These are phyloP conservation scores for Shinisaurus crocodilurus DNA, from an alignment of 2,113 vertebrate species.

Conservation along the genomic window DNA sequence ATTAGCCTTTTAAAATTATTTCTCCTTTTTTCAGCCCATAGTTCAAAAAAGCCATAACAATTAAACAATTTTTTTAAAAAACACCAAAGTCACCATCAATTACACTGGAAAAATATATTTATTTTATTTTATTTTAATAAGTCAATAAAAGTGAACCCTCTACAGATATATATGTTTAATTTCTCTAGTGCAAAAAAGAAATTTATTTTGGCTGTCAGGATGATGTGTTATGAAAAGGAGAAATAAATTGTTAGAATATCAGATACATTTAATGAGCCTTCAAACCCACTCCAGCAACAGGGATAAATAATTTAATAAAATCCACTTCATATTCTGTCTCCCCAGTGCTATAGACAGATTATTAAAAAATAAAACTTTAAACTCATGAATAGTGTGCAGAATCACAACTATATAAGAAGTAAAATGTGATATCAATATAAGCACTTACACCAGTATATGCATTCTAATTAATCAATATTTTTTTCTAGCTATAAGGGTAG, in stretches of 20 bases:
- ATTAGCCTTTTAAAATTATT: constrained; percentile 38
- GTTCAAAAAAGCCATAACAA: constrained; percentile 42
- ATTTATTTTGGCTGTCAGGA: constrained; percentile 79
- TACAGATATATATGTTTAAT: constrained; percentile 78
- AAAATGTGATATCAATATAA: constrained; percentile 51
- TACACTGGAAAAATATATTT: constrained; percentile 32
- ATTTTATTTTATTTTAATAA: constrained; percentile 68
- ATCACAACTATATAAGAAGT: constrained; percentile 60
- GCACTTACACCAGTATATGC: constrained; percentile 21
- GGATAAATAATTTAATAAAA: constrained; percentile 84
- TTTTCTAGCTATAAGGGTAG: constrained; percentile 34
- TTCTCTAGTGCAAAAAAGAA: constrained; percentile 76
- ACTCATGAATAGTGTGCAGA: constrained; percentile 71
- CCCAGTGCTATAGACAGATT: constrained; percentile 72
- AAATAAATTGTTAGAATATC: constrained; percentile 72
- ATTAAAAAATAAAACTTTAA: constrained; percentile 81
- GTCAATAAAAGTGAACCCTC: constrained; percentile 70
- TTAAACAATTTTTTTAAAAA: constrained; percentile 5
- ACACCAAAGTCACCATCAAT: constrained; percentile 56
- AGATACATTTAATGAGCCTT: constrained; percentile 81
- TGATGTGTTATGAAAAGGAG: constrained; percentile 77
- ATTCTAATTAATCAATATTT: constrained; percentile 45
- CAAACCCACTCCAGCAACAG: constrained; percentile 78
- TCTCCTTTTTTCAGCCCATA: constrained; percentile 42
- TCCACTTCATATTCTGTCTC: constrained; percentile 70